A percentile compares a stretch with the other conserved stretches of the same genome.
These are phyloP conservation scores for Drosophila buzzatii DNA, from an alignment of 2,888 invertebrate species.

Conservation along the genomic window DNA sequence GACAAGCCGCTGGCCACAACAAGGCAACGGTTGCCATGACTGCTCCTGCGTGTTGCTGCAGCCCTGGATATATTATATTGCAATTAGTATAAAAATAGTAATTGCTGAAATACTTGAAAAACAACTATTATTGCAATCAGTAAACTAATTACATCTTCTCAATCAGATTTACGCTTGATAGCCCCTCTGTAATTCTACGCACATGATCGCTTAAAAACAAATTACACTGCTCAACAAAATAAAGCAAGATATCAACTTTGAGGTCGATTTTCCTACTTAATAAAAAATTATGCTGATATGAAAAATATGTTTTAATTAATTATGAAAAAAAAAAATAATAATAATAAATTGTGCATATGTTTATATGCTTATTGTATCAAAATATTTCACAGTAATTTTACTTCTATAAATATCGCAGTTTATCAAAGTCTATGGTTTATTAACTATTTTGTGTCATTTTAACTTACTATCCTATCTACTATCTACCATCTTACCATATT, in stretches of 20 bases:
- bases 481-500: too few relatives aligned
- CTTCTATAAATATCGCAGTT: too few relatives aligned
- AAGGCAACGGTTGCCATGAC: conserved; percentile 46
- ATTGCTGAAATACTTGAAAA: conserved; percentile 11
- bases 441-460: too few relatives aligned
- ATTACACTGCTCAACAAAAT: conserved; percentile 37
- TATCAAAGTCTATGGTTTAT: too few relatives aligned
- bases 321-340: neutral
- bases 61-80: conserved; percentile 17
- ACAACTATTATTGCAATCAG: conserved; percentile 10
- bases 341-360: neutral
- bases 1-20: conserved; percentile 53
- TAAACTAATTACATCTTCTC: conserved; percentile 30
- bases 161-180: conserved; percentile 22
- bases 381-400: too few relatives aligned
- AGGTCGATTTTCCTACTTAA: too few relatives aligned
- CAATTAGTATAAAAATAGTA: conserved; percentile 6
- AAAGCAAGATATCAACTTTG: neutral
- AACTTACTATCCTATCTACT: too few relatives aligned
- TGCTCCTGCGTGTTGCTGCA: conserved; percentile 6
- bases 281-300: too few relatives aligned
- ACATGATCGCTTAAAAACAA: conserved; percentile 28
- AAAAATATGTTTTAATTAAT: too few relatives aligned
- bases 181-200: conserved; percentile 34
- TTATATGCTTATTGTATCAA: too few relatives aligned